phyloP scores from a whole-genome alignment of 2,888 invertebrate species.

The Elgonia sp. region DNA sequence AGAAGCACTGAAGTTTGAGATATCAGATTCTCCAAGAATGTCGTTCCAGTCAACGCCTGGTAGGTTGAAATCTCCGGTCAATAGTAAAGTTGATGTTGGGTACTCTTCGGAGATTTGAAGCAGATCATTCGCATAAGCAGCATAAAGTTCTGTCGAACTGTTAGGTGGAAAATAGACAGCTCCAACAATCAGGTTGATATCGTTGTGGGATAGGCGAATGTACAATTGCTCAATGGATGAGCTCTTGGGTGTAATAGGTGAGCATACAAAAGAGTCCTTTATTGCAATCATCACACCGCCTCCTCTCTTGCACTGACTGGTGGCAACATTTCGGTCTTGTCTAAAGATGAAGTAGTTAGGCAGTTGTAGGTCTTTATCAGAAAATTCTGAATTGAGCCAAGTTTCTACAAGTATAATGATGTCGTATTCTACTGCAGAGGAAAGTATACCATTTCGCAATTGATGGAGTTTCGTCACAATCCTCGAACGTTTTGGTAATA shows the following conservation, averaged over 20 bases:
- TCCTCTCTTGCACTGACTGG: background rate
- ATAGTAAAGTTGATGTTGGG: background rate
- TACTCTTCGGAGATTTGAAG: background rate
- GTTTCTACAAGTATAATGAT: conserved; percentile 2
- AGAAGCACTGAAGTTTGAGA: background rate
- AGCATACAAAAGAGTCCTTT: background rate
- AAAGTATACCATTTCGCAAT: background rate
- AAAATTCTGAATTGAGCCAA: background rate
- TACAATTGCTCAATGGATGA: conserved; percentile 8
- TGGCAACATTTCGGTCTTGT: background rate
- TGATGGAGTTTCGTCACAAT: conserved; percentile 6
- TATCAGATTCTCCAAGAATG: background rate
- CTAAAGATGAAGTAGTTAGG: background rate
- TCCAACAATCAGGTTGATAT: background rate
- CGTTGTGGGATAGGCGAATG: background rate
- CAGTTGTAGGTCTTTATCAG: background rate
- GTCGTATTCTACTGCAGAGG: background rate
- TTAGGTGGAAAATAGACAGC: background rate
- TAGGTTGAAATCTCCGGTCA: conserved; percentile 18
- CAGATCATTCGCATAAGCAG: background rate
- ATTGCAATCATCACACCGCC: conserved; percentile 13
- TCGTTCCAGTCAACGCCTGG: background rate
- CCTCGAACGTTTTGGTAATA: conserved; percentile 26
- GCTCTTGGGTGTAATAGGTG: background rate
- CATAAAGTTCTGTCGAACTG: background rate